Conservation (phyloP, 2,113 vertebrate genomes). For the Labeo rohita region DNA sequence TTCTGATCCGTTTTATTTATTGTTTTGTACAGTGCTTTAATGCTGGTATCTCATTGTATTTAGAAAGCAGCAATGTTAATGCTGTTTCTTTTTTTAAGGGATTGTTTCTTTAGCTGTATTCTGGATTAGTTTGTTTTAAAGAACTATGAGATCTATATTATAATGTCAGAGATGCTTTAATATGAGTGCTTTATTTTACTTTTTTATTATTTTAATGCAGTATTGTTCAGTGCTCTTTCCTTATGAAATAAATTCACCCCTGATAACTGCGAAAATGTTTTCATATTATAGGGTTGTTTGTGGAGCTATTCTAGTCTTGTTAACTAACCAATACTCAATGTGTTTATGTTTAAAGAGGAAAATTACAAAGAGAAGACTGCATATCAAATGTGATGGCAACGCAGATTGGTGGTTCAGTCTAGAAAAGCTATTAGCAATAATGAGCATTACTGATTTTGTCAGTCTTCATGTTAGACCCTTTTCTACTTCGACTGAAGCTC, state of each 20-base stretch:
- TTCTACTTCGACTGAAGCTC: conserved; percentile 44
- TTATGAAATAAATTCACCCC: conserved; percentile 33
- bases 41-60: conserved; percentile 39
- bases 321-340: conserved; percentile 26
- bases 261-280: conserved; percentile 36
- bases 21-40: conserved; percentile 52
- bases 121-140: conserved; percentile 56
- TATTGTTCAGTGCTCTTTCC: conserved; percentile 41
- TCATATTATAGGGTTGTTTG: conserved; percentile 35
- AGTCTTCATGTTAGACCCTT: conserved; percentile 48
- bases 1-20: conserved; percentile 45
- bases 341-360: conserved; percentile 53
- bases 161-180: conserved; percentile 58
- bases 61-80: conserved; percentile 42
- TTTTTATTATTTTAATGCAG: conserved; percentile 34
- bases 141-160: conserved; percentile 58
- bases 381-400: conserved; percentile 18
- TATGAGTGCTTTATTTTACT: conserved; percentile 52
- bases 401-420: conserved; percentile 29
- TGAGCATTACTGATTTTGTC: conserved; percentile 54
- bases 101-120: conserved; percentile 45
- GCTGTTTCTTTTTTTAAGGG: conserved; percentile 35
- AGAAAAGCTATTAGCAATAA: conserved; percentile 62
- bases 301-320: conserved; percentile 46
- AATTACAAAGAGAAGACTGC: conserved; percentile 37